phyloP scores from a whole-genome alignment of 2,797 vertebrate genomes.

The Microctenopoma stevenorrisi region DNA sequence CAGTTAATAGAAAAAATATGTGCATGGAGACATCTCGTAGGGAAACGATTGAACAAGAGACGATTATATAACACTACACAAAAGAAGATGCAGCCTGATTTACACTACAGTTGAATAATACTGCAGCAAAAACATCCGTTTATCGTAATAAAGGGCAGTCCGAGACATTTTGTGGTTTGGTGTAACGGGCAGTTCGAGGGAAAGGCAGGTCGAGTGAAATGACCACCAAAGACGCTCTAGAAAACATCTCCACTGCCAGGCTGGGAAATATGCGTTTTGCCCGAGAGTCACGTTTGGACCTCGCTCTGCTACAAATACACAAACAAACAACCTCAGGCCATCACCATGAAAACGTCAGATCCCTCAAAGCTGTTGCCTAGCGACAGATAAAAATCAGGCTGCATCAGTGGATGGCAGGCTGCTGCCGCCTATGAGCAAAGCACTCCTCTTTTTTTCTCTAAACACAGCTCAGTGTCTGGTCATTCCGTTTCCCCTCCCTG shows the following conservation, averaged over 20 bases:
- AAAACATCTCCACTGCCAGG: slow-evolving; percentile 38
- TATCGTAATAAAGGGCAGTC: slow-evolving; percentile 13
- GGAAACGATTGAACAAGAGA: slow-evolving; percentile 40
- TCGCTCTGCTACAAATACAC: slow-evolving; percentile 40
- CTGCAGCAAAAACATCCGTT: slow-evolving; percentile 24
- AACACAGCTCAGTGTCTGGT: slow-evolving; percentile 39
- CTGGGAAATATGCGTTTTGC: slow-evolving; percentile 52
- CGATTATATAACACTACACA: slow-evolving; percentile 53
- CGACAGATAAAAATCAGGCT: slow-evolving; percentile 80
- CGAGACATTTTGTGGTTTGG: slow-evolving; percentile 29
- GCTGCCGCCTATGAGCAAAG: slow-evolving; percentile 64
- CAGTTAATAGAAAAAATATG: slow-evolving; percentile 31
- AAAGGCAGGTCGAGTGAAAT: slow-evolving; percentile 35
- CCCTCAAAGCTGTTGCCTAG: slow-evolving; percentile 82
- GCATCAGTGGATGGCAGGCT: slow-evolving; percentile 62
- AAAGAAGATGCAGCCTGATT: slow-evolving; percentile 22
- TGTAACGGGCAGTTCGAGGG: slow-evolving; percentile 22
- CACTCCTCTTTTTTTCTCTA: slow-evolving; percentile 48
- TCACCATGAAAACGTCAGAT: slow-evolving; percentile 60
- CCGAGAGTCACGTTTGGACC: slow-evolving; percentile 43
- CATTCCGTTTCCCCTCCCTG: slow-evolving; percentile 19
- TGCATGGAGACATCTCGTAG: slow-evolving; percentile 30
- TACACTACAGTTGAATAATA: slow-evolving; percentile 22
- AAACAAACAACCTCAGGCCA: slow-evolving; percentile 35
- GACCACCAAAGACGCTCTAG: slow-evolving; percentile 42